phyloP scores from a whole-genome alignment of 2,113 vertebrate species.

The Chaenogobius annularis region DNA sequence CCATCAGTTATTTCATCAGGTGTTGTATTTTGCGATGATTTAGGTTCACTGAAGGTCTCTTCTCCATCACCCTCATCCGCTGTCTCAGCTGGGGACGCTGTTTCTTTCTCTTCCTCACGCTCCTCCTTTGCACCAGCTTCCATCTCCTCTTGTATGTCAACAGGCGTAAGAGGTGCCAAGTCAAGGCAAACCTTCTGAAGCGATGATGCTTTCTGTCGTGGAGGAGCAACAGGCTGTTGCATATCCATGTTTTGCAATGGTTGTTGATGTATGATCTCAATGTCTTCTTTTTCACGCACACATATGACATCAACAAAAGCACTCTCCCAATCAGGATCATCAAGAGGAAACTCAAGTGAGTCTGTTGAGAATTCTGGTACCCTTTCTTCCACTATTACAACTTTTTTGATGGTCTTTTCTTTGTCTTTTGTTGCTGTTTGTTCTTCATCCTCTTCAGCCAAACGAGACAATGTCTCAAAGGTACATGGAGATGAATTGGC shows the following conservation, averaged over 20 bases:
- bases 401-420: constrained; percentile 29
- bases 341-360: constrained; percentile 38
- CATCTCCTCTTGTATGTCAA: constrained; percentile 34
- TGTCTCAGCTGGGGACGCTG: constrained; percentile 51
- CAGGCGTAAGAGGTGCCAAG: constrained; percentile 66
- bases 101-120: constrained; percentile 60
- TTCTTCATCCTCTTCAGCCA: constrained; percentile 20
- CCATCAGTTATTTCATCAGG: constrained; percentile 18
- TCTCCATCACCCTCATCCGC: constrained; percentile 54
- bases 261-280: background rate
- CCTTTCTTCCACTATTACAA: constrained; percentile 26
- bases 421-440: constrained; percentile 32
- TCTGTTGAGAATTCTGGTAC: constrained; percentile 22
- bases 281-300: constrained; percentile 1
- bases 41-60: background rate
- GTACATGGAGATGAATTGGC: constrained; percentile 71
- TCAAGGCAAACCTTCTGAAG: constrained; percentile 60
- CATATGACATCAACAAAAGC: constrained; percentile 17
- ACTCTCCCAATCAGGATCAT: constrained; percentile 48
- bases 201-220: constrained; percentile 48
- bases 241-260: constrained; percentile 13
- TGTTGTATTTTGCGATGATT: background rate
- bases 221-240: constrained; percentile 40
- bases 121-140: constrained; percentile 47
- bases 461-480: constrained; percentile 32